A percentile compares a stretch with the other conserved stretches of the same genome.
Evolutionary conservation across 2,797 vertebrate genomes (phyloP).

Genomic region (Nyctibius grandis): DNA sequence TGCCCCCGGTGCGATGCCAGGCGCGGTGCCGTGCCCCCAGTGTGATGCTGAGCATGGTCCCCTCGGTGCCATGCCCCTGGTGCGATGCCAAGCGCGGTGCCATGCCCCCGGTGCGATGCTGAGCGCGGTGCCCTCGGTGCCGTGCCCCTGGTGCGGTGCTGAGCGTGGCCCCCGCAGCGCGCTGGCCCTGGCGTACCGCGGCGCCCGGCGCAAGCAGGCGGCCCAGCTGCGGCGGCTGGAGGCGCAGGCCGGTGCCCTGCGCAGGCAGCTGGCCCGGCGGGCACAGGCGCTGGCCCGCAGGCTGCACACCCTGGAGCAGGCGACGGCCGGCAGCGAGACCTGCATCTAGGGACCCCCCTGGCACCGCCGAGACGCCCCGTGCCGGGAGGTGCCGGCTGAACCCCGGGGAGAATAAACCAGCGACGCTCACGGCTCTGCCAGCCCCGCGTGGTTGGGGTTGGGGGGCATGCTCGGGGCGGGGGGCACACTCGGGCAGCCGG

Average conservation of each 20-base stretch:
- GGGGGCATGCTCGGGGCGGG: background rate
- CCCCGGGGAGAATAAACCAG: background rate
- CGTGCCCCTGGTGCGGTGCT: no score
- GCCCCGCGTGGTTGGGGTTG: background rate
- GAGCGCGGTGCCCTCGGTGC: no score
- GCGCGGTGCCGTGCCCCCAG: no score
- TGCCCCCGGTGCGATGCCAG: no score
- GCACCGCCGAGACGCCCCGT: no score
- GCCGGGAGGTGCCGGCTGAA: background rate
- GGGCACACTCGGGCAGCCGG: background rate
- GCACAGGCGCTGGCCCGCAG: conserved; percentile 54
- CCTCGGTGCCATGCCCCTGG: no score
- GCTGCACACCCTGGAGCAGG: conserved; percentile 71
- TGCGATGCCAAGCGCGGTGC: no score
- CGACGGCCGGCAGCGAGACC: conserved; percentile 45
- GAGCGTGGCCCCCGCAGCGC: no score
- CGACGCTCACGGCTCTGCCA: background rate
- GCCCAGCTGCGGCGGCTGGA: conserved; percentile 84
- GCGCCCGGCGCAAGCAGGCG: conserved; percentile 83
- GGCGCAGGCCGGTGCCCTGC: conserved; percentile 75
- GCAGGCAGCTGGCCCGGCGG: conserved; percentile 74
- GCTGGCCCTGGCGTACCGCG: conserved; percentile 79
- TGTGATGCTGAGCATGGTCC: no score
- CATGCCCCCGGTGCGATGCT: no score
- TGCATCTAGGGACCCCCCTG: background rate